Percentiles rank a stretch among this genome's conserved stretches.
phyloP scores from a whole-genome alignment of 2,888 invertebrate species.

The Uropetala carovei region DNA sequence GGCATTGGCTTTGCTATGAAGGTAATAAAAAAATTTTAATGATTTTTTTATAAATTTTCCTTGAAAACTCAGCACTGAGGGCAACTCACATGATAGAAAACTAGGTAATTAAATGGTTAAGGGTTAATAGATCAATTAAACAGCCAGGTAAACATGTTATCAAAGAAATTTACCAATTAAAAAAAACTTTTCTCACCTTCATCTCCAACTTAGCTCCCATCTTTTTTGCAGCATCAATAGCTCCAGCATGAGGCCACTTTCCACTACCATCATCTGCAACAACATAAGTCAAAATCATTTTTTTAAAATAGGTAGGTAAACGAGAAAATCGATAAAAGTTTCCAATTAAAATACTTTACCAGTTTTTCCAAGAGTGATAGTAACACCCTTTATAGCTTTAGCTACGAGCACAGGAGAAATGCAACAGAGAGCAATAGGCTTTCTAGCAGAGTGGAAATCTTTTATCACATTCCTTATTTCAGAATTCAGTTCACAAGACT shows the following conservation, averaged over 20 bases:
- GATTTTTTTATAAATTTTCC: too few relatives aligned
- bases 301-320: slow-evolving; percentile 31
- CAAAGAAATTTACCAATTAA: too few relatives aligned
- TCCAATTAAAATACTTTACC: slow-evolving; percentile 70
- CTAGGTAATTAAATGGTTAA: too few relatives aligned
- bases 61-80: too few relatives aligned
- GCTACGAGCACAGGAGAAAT: slow-evolving; percentile 78
- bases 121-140: too few relatives aligned
- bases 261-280: slow-evolving; percentile 71
- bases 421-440: slow-evolving; percentile 78
- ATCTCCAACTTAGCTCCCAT: slow-evolving; percentile 76
- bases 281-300: background rate
- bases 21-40: too few relatives aligned
- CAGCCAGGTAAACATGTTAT: too few relatives aligned
- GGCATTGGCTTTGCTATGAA: too few relatives aligned
- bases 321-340: background rate
- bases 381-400: slow-evolving; percentile 73
- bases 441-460: slow-evolving; percentile 76
- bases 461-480: slow-evolving; percentile 76
- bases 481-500: slow-evolving; percentile 74
- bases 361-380: slow-evolving; percentile 74
- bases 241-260: slow-evolving; percentile 76
- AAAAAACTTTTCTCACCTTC: slow-evolving; percentile 66
- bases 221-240: slow-evolving; percentile 75
- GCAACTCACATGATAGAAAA: too few relatives aligned